Evolutionary conservation across 2,797 vertebrate species (phyloP).

Genomic region (Rhyacichthys aspro): DNA sequence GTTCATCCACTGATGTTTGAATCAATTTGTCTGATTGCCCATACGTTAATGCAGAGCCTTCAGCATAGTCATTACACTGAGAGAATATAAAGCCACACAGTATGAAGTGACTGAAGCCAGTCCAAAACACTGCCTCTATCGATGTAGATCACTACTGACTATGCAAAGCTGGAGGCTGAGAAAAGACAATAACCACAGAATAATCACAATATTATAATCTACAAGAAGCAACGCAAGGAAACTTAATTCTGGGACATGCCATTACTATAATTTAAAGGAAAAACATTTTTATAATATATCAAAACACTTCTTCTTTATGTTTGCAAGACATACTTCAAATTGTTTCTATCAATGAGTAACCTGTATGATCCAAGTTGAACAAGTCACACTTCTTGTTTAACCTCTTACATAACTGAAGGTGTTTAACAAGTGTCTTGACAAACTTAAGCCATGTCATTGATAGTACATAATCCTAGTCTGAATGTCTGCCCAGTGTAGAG

Average conservation of each 20-base stretch:
- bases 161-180: background rate
- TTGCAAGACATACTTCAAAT: background rate
- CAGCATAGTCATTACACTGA: conserved; percentile 21
- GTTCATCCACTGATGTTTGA: conserved; percentile 52
- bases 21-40: conserved; percentile 71
- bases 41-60: conserved; percentile 45
- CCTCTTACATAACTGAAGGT: conserved; percentile 5
- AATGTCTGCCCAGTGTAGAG: conserved; percentile 10
- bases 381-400: background rate
- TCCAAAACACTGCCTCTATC: background rate
- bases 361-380: background rate
- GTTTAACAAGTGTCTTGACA: background rate
- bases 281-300: no score
- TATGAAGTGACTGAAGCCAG: background rate
- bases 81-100: conserved; percentile 10
- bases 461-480: conserved; percentile 36
- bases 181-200: background rate
- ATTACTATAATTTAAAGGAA: no score
- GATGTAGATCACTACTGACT: background rate
- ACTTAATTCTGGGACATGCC: no score
- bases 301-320: no score
- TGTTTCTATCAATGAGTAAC: background rate
- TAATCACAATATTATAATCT: no score
- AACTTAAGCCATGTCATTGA: conserved; percentile 20
- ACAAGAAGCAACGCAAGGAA: no score